phyloP scores from a whole-genome alignment of 2,888 invertebrate genomes.

The Apodemia mormo region DNA sequence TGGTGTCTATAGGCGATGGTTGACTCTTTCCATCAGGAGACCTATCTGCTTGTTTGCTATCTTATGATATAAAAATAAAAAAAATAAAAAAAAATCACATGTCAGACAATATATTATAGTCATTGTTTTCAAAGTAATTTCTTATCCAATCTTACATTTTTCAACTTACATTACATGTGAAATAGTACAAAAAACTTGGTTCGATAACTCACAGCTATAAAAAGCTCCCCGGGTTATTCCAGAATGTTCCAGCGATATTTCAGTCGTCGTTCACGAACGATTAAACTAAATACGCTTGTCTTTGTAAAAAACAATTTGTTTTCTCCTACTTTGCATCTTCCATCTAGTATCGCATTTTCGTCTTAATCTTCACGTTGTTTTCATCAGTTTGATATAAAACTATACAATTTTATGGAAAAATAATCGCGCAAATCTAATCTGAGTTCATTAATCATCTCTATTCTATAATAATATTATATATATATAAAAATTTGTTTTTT shows the following conservation, averaged over 20 bases:
- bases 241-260: slow-evolving; percentile 45
- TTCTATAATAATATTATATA: no score
- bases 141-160: not conserved
- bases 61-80: no score
- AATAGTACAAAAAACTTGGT: not conserved
- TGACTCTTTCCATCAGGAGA: no score
- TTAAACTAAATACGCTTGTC: slow-evolving; percentile 54
- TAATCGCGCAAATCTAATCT: not conserved
- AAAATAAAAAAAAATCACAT: no score
- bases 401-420: not conserved
- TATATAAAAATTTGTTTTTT: no score
- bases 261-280: slow-evolving; percentile 60
- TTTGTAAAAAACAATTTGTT: slow-evolving; percentile 38
- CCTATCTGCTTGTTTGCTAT: no score
- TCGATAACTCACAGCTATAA: not conserved
- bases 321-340: slow-evolving; percentile 22
- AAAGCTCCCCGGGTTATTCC: slow-evolving; percentile 1
- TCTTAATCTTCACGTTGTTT: slow-evolving; percentile 8
- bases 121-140: not conserved
- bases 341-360: slow-evolving; percentile 30
- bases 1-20: no score
- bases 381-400: not conserved
- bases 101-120: no score
- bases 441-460: no score
- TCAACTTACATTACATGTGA: not conserved